Evolutionary conservation across 2,113 vertebrate genomes (phyloP).

Genomic region (Urocolius indicus): DNA sequence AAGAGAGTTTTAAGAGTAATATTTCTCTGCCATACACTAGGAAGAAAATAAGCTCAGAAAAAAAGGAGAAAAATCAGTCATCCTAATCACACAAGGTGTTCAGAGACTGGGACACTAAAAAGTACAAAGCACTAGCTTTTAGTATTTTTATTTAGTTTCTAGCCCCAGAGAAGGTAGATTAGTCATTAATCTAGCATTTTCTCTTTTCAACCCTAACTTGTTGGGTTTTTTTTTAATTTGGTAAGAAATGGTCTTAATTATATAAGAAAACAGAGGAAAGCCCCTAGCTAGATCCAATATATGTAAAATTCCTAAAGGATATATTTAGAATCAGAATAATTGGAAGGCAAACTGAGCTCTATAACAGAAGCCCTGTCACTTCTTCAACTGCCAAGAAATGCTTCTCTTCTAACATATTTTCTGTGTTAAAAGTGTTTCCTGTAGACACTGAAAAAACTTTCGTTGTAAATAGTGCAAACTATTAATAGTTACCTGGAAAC

Average conservation of each 20-base stretch:
- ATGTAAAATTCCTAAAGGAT: constrained; percentile 41
- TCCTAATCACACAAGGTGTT: not conserved
- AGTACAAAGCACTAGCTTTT: not conserved
- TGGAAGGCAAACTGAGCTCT: constrained; percentile 50
- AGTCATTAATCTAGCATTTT: not conserved
- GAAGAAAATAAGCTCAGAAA: not conserved
- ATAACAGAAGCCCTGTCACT: constrained; percentile 45
- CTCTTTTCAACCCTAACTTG: not conserved
- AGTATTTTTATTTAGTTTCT: not conserved
- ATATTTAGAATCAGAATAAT: constrained; percentile 44
- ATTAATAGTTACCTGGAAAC: not conserved
- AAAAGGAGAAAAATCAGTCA: not conserved
- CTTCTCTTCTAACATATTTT: constrained; percentile 22
- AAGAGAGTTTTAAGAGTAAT: not conserved
- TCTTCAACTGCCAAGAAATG: constrained; percentile 49
- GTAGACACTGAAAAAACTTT: not conserved
- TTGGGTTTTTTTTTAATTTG: not conserved
- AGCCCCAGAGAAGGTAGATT: not conserved
- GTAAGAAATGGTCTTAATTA: not conserved
- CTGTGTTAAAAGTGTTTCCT: constrained; percentile 6
- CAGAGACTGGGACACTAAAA: not conserved
- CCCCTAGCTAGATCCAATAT: not conserved
- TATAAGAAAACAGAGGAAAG: not conserved
- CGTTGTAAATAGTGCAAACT: not conserved
- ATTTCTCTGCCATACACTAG: not conserved